phyloP scores from a whole-genome alignment of 2,113 vertebrate species.

The Brevimyrus niger region DNA sequence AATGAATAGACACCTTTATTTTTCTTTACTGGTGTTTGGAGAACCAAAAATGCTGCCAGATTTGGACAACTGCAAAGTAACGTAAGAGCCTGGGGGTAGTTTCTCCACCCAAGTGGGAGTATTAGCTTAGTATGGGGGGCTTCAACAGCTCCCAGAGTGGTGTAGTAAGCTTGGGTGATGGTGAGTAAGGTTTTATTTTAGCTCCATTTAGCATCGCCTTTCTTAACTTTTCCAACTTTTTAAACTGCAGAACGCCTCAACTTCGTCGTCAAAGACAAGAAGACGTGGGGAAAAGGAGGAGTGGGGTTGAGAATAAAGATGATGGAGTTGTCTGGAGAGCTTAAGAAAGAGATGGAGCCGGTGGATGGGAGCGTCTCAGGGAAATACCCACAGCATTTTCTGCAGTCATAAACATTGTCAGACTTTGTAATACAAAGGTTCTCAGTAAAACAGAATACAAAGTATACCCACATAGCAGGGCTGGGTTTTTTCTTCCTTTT shows the following conservation, averaged over 20 bases:
- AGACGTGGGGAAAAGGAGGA: constrained; percentile 20
- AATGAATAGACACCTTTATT: neutral
- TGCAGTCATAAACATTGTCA: constrained; percentile 51
- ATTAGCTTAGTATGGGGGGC: neutral
- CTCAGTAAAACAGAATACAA: constrained; percentile 53
- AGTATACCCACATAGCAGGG: constrained; percentile 55
- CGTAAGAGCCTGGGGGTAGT: neutral
- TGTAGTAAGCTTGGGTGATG: neutral
- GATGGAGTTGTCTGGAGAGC: constrained; percentile 31
- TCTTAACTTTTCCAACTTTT: constrained; percentile 7
- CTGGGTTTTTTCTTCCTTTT: neutral
- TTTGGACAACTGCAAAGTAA: neutral
- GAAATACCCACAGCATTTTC: constrained; percentile 46
- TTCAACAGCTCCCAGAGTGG: neutral
- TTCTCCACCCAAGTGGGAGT: neutral
- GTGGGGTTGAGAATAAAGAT: constrained; percentile 30
- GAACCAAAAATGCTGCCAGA: neutral
- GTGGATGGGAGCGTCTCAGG: constrained; percentile 48
- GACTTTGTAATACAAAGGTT: constrained; percentile 57
- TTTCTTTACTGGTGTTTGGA: neutral
- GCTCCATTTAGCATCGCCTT: neutral
- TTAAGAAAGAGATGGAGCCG: constrained; percentile 29
- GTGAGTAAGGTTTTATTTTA: neutral
- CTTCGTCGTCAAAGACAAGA: constrained; percentile 4
- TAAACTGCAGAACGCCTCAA: neutral